phyloP scores from a whole-genome alignment of 2,888 invertebrate species.

The Ichneumoninae sp. region DNA sequence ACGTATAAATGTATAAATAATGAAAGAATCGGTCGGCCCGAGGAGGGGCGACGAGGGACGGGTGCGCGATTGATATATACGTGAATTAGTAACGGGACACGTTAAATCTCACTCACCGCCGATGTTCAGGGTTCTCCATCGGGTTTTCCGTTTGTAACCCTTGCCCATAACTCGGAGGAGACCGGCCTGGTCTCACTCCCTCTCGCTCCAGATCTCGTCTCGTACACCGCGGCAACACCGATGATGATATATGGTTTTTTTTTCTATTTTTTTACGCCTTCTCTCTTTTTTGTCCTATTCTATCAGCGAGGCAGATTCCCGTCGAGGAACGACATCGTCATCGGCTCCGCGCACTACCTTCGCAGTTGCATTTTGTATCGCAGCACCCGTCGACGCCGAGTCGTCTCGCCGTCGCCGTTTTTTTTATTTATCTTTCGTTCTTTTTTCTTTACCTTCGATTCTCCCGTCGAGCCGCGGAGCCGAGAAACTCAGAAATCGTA shows the following conservation, averaged over 20 bases:
- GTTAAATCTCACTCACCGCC: conserved; percentile 84
- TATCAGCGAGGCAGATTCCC: conserved; percentile 41
- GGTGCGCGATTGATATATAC: not conserved
- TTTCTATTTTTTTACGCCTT: conserved; percentile 6
- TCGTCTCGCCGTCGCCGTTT: conserved; percentile 30
- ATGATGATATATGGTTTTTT: conserved; percentile 56
- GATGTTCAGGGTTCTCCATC: conserved; percentile 88
- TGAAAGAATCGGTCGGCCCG: not conserved
- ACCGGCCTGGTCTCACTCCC: conserved; percentile 70
- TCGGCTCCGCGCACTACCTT: conserved; percentile 64
- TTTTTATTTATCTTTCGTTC: not conserved
- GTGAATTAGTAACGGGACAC: conserved; percentile 1
- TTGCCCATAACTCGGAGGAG: conserved; percentile 85
- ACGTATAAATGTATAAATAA: not conserved
- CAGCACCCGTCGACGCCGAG: conserved; percentile 24
- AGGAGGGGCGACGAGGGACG: not conserved
- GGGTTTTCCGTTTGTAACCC: conserved; percentile 86
- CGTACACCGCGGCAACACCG: conserved; percentile 83
- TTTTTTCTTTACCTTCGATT: conserved; percentile 5
- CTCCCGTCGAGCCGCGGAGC: not conserved
- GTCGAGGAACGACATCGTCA: conserved; percentile 57
- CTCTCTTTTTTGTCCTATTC: not conserved
- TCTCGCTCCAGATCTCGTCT: conserved; percentile 59
- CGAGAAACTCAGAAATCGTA: not conserved
- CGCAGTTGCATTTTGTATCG: conserved; percentile 57